phyloP scores from a whole-genome alignment of 2,888 invertebrate genomes.

The Chloroclystis v-ata region DNA sequence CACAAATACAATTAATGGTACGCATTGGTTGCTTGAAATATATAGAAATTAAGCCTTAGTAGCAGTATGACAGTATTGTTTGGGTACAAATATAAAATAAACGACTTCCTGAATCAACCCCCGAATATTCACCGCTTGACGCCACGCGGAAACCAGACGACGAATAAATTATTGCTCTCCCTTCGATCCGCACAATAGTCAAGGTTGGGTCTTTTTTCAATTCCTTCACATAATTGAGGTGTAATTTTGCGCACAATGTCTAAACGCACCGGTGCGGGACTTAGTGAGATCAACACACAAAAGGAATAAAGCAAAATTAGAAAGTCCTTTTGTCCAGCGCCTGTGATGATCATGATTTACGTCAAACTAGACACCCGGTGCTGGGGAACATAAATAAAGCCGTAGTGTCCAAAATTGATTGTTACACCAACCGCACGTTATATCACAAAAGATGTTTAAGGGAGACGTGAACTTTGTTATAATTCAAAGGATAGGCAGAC shows the following conservation, averaged over 20 bases:
- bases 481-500: constrained; percentile 40
- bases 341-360: constrained; percentile 58
- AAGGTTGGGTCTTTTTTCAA: constrained; percentile 45
- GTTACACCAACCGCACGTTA: constrained; percentile 39
- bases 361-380: constrained; percentile 49
- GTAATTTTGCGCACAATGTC: constrained; percentile 61
- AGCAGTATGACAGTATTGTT: constrained; percentile 14
- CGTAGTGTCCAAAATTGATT: constrained; percentile 38
- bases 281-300: constrained; percentile 45
- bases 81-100: constrained; percentile 19
- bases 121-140: constrained; percentile 43
- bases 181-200: constrained; percentile 51
- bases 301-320: constrained; percentile 52
- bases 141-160: constrained; percentile 57
- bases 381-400: constrained; percentile 45
- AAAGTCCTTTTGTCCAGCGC: constrained; percentile 54
- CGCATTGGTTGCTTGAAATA: constrained; percentile 6
- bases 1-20: too few species aligned
- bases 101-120: constrained; percentile 37
- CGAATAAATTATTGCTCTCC: constrained; percentile 59
- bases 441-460: constrained; percentile 42
- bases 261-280: constrained; percentile 45
- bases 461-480: constrained; percentile 36
- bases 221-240: constrained; percentile 64
- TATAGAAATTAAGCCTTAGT: constrained; percentile 14